phyloP scores from a whole-genome alignment of 2,113 vertebrate species.

The Hyperoodon ampullatus region DNA sequence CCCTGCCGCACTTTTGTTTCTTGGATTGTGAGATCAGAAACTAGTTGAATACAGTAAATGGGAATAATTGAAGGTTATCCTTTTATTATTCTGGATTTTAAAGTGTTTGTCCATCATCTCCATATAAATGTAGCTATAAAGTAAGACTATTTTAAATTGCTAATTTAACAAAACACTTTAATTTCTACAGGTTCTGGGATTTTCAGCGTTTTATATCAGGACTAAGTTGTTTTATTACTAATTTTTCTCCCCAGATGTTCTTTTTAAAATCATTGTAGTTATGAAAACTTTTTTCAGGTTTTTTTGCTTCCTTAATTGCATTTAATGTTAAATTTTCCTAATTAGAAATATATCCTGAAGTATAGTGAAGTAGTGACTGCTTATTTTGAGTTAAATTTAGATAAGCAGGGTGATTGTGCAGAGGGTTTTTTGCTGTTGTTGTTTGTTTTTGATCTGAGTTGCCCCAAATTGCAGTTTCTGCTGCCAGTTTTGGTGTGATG shows the following conservation, averaged over 20 bases:
- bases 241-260: neutral
- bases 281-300: conserved; percentile 10
- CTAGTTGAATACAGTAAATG: neutral
- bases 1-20: conserved; percentile 33
- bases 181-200: neutral
- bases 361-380: neutral
- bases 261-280: neutral
- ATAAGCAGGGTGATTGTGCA: neutral
- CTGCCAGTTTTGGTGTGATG: neutral
- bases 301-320: conserved; percentile 34
- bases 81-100: conserved; percentile 36
- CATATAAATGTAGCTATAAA: conserved; percentile 39
- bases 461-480: conserved; percentile 12
- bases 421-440: neutral
- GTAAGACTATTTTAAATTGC: conserved; percentile 45
- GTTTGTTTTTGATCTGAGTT: conserved; percentile 53
- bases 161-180: neutral
- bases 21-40: conserved; percentile 44
- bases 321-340: conserved; percentile 2
- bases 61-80: neutral
- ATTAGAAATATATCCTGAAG: conserved; percentile 46
- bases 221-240: neutral
- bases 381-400: conserved; percentile 32
- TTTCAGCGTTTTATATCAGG: conserved; percentile 35
- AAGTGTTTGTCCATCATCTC: neutral